Evolutionary conservation across 2,113 vertebrate genomes (phyloP), one percentile per base, ranked within the genome.

Genomic region (Chaenocephalus aceratus): DNA sequence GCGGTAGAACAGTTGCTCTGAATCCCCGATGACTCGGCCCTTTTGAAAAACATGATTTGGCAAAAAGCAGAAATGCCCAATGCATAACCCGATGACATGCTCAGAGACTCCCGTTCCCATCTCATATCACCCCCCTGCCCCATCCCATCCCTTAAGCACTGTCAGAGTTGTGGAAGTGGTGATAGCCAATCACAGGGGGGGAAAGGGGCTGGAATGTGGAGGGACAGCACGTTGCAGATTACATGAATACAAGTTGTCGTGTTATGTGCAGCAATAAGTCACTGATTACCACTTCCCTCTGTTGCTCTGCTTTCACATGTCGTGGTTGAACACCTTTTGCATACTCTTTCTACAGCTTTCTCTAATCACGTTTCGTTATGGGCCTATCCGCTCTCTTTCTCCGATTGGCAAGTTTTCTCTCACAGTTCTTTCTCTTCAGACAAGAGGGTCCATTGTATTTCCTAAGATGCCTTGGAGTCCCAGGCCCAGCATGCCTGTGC

Each of bases 391-490:
- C 51, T 52, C 70, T 58, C 67, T 26, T 46, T 75, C 68, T 60
- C 30, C 68, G 44, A 77, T 84, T 48, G 61, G 56, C 72, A 83
- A 60, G 46, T 86, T 87, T 72, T 26, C 36, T 62, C 78, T 83
- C 82, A 51, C 61, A 71, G 75, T 69, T 76, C 69, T 61, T 57
- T 84, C 69, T 77, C 72, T 73, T 54, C 77, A 87, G 80, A 95
- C 93, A 95, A 93, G 85, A 91, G 87, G 71, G 53, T 72, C 81
- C 88, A 92, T 94, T 95, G 94, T 95, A 81, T 82, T 84, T 84
- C 77, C 80, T 79, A 54, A 79, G 83, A 93, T 91, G 90, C 91
- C 89, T 88, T 54, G 69, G 83, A 91, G 92, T 89, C 89, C 88
- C 80, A 85, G 84, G 76, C 86, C 80, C 81, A 75, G 92, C 62